These are phyloP conservation scores for Brenthis daphne DNA, from an alignment of 2,888 invertebrate species.

Conservation along the genomic window DNA sequence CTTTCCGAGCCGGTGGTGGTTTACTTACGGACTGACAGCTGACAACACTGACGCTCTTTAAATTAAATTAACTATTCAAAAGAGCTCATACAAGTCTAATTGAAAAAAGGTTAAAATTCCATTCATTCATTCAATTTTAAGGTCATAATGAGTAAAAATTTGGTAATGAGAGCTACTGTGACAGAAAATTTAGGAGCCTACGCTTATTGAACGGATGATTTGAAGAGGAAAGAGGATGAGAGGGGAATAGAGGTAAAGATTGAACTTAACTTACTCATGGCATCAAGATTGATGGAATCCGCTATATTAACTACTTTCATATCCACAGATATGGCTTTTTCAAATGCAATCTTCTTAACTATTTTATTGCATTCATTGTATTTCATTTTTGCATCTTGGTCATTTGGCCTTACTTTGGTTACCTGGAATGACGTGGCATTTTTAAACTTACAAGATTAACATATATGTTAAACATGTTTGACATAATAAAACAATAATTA, in stretches of 20 bases:
- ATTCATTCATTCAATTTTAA: too few species aligned
- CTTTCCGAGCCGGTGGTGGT: too few species aligned
- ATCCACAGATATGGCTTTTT: constrained; percentile 97
- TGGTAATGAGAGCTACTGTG: too few species aligned
- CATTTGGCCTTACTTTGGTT: constrained; percentile 94
- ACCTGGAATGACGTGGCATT: constrained; percentile 82
- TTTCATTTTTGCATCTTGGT: constrained; percentile 96
- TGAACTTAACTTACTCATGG: constrained; percentile 87
- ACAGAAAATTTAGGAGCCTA: too few species aligned
- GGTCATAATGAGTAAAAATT: too few species aligned
- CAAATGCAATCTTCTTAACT: constrained; percentile 96
- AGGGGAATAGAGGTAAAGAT: background rate
- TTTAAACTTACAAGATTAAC: constrained; percentile 22
- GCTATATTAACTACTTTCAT: constrained; percentile 93
- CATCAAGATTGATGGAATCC: constrained; percentile 93
- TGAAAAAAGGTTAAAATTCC: too few species aligned
- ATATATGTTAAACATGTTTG: background rate
- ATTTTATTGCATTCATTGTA: constrained; percentile 97
- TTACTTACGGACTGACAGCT: too few species aligned
- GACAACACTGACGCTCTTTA: too few species aligned
- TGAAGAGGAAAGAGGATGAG: constrained; percentile 9
- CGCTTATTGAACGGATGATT: background rate
- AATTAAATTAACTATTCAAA: too few species aligned
- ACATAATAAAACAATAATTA: background rate
- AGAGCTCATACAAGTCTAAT: too few species aligned